Evolutionary conservation across 1,140 invertebrate species (phyloP), one percentile per base, ranked within the genome.

Genomic region (Drosophila aff.): DNA sequence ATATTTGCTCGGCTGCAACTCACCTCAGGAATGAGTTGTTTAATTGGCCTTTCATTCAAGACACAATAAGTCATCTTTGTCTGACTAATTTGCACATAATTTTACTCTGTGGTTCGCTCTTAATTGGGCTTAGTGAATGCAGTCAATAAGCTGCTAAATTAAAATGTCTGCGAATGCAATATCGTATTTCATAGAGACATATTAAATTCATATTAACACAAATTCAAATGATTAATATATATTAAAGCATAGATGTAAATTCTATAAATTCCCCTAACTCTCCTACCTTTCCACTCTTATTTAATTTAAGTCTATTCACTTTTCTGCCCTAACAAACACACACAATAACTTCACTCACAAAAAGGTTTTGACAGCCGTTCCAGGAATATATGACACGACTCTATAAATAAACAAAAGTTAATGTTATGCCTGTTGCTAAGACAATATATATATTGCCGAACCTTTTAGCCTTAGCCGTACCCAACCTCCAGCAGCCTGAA

Each of bases 371-470:
- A n/a, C 23, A 21, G 28, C 26, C 38, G 40, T 18, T 47, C 23
- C 28, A 53, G 36, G 33, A 60, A 36, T 31, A 31, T 57, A 13
- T 43, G 31, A 55, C 53, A 52, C n/a, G 64, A 57, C 60, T 76
- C 49, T 81, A 77, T 78, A 78, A 78, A 82, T 71, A 78, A 62
- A 63, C 31, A 47, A 53, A 58, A 43, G 58, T 59, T 73, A 67
- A 82, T 82, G 63, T 63, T 67, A 82, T 77, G 79, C 52, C 52
- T 60, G 61, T 73, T 77, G 73, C 79, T 55, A 63, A 73, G 79
- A 81, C 58, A 82, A 82, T 66, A 53, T 38, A 76, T 53, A 43
- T 59, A 60, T 72, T 66, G 63, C 59, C 38, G 44, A 49, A 59
- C 47, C 64, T 58, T 61, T 76, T 60, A 62, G 38, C 31, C 31